Evolutionary conservation across 2,797 vertebrate species (phyloP).

Genomic region (Chaetodon trifasciatus): DNA sequence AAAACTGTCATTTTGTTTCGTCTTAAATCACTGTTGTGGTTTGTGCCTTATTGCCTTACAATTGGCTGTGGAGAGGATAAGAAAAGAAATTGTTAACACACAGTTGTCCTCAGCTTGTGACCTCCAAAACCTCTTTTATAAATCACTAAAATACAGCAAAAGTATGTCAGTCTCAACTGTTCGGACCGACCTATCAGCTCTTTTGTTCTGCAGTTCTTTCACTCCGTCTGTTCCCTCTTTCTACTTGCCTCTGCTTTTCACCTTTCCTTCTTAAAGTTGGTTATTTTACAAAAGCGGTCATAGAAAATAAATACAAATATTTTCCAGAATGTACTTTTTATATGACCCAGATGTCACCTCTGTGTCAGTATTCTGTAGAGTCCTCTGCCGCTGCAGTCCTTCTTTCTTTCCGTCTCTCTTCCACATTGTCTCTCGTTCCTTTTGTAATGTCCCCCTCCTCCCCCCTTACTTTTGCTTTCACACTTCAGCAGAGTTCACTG

Average conservation of each 20-base stretch:
- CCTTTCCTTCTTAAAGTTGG: slow-evolving; percentile 43
- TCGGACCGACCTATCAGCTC: slow-evolving; percentile 55
- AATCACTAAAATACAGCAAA: slow-evolving; percentile 77
- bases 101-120: slow-evolving; percentile 72
- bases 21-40: slow-evolving; percentile 72
- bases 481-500: slow-evolving; percentile 58
- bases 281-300: slow-evolving; percentile 83
- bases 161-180: slow-evolving; percentile 64
- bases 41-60: slow-evolving; percentile 82
- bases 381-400: slow-evolving; percentile 47
- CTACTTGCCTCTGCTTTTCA: slow-evolving; percentile 22
- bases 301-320: slow-evolving; percentile 87
- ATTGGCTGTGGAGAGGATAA: slow-evolving; percentile 70
- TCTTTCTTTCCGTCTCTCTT: slow-evolving; percentile 15
- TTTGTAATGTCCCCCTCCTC: slow-evolving; percentile 33
- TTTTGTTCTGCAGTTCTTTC: slow-evolving; percentile 45
- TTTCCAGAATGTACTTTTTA: slow-evolving; percentile 67
- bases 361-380: slow-evolving; percentile 41
- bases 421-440: slow-evolving; percentile 23
- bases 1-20: slow-evolving; percentile 72
- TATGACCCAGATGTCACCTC: slow-evolving; percentile 57
- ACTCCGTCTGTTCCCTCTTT: slow-evolving; percentile 27
- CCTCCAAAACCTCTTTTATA: slow-evolving; percentile 60
- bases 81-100: slow-evolving; percentile 69
- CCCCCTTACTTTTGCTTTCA: background rate